A percentile compares a stretch with the other conserved stretches of the same genome.
Conservation (phyloP, 2,888 invertebrate species). For the Drosophila suboccidentalis region DNA sequence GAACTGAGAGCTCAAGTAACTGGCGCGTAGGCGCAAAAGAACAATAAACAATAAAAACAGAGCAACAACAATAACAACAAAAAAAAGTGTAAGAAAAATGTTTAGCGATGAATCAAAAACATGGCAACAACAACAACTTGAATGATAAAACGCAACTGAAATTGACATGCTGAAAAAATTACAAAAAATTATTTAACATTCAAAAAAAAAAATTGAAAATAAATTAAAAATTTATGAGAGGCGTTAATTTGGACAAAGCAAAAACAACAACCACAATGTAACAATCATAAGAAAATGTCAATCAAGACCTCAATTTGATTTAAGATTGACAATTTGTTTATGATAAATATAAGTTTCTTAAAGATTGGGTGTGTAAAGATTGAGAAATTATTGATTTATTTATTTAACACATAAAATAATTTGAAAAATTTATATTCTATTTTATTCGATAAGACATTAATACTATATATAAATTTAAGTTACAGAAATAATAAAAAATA, state of each 20-base stretch:
- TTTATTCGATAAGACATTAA: too few species aligned
- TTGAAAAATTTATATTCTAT: too few species aligned
- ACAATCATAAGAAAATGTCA: conserved; percentile 6
- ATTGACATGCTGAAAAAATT: conserved; percentile 29
- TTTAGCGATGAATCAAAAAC: conserved; percentile 51
- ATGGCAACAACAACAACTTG: conserved; percentile 13
- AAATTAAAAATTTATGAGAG: conserved; percentile 9
- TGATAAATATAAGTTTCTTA: not conserved
- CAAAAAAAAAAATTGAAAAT: not conserved
- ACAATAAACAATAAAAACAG: conserved; percentile 51
- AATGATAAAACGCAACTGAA: conserved; percentile 17
- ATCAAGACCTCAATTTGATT: conserved; percentile 25
- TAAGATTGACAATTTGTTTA: conserved; percentile 8
- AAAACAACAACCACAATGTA: not conserved
- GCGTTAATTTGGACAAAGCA: conserved; percentile 18
- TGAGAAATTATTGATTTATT: not conserved
- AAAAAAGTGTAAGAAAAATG: conserved; percentile 34
- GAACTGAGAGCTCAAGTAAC: conserved; percentile 31
- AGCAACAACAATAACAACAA: conserved; percentile 8
- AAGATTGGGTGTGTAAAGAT: not conserved
- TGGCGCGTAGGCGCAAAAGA: conserved; percentile 62
- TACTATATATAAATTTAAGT: too few species aligned
- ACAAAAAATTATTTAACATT: conserved; percentile 13
- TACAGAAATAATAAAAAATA: too few species aligned
- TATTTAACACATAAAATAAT: not conserved